Conservation (phyloP, 2,797 vertebrate species). For the Muscicapa comitata region DNA sequence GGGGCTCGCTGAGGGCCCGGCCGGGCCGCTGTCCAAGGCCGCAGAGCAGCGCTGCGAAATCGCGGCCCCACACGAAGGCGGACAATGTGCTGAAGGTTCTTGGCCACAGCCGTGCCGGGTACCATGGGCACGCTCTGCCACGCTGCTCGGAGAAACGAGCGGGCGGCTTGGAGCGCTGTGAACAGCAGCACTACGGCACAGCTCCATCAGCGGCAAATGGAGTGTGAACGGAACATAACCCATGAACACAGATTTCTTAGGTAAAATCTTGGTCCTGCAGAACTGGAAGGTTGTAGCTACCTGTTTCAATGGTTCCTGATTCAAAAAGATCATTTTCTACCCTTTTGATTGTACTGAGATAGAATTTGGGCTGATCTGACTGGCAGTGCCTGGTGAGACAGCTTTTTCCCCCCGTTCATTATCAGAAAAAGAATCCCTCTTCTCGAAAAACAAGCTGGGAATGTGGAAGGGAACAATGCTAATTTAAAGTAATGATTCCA, state of each 20-base stretch:
- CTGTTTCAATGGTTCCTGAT: background rate
- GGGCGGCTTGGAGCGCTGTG: accelerated
- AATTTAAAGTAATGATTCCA: background rate
- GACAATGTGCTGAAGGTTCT: accelerated
- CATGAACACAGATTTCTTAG: accelerated
- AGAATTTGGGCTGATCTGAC: background rate
- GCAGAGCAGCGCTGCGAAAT: accelerated
- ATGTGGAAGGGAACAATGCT: background rate
- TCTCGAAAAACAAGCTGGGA: background rate
- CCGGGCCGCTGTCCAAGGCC: accelerated
- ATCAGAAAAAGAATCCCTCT: background rate
- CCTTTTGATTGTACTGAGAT: background rate
- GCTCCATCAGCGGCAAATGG: accelerated
- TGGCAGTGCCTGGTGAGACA: accelerated
- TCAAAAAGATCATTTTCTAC: background rate
- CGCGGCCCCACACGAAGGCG: background rate
- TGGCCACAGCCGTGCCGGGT: accelerated
- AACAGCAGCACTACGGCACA: accelerated
- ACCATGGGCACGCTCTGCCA: accelerated
- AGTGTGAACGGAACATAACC: background rate
- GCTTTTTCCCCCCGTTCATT: background rate
- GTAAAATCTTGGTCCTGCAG: background rate
- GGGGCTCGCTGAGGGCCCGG: background rate
- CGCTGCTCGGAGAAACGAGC: background rate
- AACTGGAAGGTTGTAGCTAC: background rate